Base-by-base conservation (phyloP, 2,113 vertebrate genomes). In the Pomatostomus ruficeps region DNA sequence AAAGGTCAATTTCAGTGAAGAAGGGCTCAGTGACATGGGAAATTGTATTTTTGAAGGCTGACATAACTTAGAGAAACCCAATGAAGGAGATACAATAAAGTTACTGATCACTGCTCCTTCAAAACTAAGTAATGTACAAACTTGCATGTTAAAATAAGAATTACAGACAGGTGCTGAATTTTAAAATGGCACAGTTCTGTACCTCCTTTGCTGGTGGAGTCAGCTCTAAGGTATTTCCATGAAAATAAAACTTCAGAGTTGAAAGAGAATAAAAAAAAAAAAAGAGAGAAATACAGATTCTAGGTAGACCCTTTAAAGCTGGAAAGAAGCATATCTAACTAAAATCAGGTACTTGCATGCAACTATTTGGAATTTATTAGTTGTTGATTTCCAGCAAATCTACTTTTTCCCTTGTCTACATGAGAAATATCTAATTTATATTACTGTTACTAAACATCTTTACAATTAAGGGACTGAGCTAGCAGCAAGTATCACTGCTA, bases 21-120 rank as follows among this genome's bases (percentile, higher is more conserved):
- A 72, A 85, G 28, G 63, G 46, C 74, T 89, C 63, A 94, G 59
- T 79, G 85, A 91, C 52, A 72, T 0, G 0, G 49, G 76, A 73
- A 88, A 67, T 24, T 49, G 17, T 88, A 36, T 59, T 86, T 95
- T 40, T 93, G 83, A 87, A 89, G 78, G 42, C 46, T 94, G 68
- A 76, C 40, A 85, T 48, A 78, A 65, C 82, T 84, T 72, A 78
- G 31, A 91, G 51, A 55, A 95, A 85, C 31, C 36, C 82, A 91
- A 1, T 23, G 22, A 68, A 89, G 77, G 74, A 76, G 54, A 84
- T 2, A 3, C 45, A 75, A 71, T 35, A 51, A 85, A 71, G 80
- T 91, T 92, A 91, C 74, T 63, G 85, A 90, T 92, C 90, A 84
- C 16, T 88, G 58, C 49, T 85, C 78, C 54, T 91, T 93, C 90